phyloP scores from a whole-genome alignment of 2,888 invertebrate genomes.

The Ametastegia equiseti region DNA sequence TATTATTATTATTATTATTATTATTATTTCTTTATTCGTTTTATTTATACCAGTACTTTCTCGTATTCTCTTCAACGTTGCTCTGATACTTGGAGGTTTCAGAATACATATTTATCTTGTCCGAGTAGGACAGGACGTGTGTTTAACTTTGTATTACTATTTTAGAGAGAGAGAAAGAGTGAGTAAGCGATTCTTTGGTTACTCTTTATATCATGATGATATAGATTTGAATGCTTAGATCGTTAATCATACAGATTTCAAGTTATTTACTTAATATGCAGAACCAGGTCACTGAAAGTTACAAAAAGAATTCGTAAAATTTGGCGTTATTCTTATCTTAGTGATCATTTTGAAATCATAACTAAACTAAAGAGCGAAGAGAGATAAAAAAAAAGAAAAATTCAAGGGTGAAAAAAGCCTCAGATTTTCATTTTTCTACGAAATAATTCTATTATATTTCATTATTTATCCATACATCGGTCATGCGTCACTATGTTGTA shows the following conservation, averaged over 20 bases:
- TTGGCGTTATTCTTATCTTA: not conserved
- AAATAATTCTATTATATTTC: not conserved
- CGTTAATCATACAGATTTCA: not conserved
- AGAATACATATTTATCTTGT: not conserved
- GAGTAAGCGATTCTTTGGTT: not conserved
- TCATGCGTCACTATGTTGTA: not conserved
- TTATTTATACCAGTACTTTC: not conserved
- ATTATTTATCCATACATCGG: constrained; percentile 1
- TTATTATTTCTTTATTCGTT: not conserved
- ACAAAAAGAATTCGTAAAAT: not conserved
- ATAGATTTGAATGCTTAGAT: not conserved
- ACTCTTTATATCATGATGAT: not conserved
- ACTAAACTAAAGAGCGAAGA: not conserved
- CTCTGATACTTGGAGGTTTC: not conserved
- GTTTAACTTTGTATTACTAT: not conserved
- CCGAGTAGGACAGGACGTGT: not conserved
- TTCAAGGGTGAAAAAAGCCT: not conserved
- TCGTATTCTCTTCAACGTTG: not conserved
- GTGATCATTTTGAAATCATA: not conserved
- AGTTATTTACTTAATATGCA: not conserved
- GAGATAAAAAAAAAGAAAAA: not conserved
- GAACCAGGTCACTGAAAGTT: not conserved
- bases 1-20: no score
- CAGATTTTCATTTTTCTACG: not conserved
- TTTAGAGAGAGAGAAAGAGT: no score